phyloP scores from a whole-genome alignment of 92 coral and sea anemone species.

The Nematostella vectensis region DNA sequence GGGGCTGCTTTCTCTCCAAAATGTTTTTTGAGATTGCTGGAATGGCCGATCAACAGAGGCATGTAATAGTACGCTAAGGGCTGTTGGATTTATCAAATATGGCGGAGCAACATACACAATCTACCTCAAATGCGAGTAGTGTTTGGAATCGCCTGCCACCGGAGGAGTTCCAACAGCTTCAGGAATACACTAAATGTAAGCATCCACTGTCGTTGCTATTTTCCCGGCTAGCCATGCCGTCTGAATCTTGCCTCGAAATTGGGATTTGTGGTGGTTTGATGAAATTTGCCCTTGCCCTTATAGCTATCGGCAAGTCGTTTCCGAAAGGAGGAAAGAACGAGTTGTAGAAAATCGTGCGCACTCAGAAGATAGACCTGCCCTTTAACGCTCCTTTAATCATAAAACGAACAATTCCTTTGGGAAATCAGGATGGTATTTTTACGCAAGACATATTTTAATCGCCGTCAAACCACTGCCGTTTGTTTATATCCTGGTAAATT shows the following conservation, averaged over 20 bases:
- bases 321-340: constrained; percentile 1
- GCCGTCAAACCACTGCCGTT: no score
- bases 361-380: no score
- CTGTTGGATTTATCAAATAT: constrained; percentile 25
- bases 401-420: no score
- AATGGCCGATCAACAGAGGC: constrained; percentile 6
- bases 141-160: constrained; percentile 97
- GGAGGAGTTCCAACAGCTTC: constrained; percentile 99
- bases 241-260: no score
- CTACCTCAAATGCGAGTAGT: constrained; percentile 75
- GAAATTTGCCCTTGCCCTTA: no score
- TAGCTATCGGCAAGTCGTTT: neutral
- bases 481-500: constrained; percentile 12
- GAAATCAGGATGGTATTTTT: no score
- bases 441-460: no score
- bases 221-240: constrained; percentile 1
- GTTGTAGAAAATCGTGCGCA: no score
- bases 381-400: no score
- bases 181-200: constrained; percentile 99
- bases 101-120: constrained; percentile 52
- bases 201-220: constrained; percentile 15
- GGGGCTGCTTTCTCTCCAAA: constrained; percentile 38
- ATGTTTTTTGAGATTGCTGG: constrained; percentile 18
- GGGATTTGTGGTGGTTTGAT: no score
- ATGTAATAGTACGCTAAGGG: constrained; percentile 16